phyloP scores from a whole-genome alignment of 2,113 vertebrate genomes.

The Taxidea taxus region DNA sequence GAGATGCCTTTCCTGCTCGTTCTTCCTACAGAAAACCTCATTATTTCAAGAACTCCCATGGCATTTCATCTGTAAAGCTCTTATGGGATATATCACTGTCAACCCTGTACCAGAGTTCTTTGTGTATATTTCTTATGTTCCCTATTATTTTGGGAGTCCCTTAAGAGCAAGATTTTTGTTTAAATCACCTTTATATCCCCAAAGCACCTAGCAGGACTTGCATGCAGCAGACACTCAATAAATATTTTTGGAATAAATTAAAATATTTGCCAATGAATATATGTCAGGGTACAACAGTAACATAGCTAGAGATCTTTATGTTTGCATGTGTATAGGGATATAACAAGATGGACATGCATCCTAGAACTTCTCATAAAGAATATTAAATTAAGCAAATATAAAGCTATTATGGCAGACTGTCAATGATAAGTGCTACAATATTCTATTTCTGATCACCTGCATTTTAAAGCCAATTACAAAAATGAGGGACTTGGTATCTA shows the following conservation, averaged over 20 bases:
- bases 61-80: not conserved
- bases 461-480: not conserved
- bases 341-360: not conserved
- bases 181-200: not conserved
- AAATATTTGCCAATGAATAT: not conserved
- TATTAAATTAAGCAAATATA: not conserved
- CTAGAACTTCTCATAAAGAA: not conserved
- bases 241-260: not conserved
- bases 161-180: not conserved
- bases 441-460: not conserved
- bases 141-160: not conserved
- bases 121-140: not conserved
- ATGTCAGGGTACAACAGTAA: not conserved
- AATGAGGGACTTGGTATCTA: not conserved
- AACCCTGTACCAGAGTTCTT: not conserved
- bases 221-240: not conserved
- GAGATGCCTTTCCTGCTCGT: not conserved
- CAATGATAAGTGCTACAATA: not conserved
- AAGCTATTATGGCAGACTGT: not conserved
- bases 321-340: not conserved
- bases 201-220: not conserved
- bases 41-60: constrained; percentile 51
- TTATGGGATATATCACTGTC: not conserved
- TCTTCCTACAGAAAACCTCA: constrained; percentile 22
- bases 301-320: not conserved